Evolutionary conservation across 2,888 invertebrate species (phyloP).

Genomic region (Willowsia nigromaculata): DNA sequence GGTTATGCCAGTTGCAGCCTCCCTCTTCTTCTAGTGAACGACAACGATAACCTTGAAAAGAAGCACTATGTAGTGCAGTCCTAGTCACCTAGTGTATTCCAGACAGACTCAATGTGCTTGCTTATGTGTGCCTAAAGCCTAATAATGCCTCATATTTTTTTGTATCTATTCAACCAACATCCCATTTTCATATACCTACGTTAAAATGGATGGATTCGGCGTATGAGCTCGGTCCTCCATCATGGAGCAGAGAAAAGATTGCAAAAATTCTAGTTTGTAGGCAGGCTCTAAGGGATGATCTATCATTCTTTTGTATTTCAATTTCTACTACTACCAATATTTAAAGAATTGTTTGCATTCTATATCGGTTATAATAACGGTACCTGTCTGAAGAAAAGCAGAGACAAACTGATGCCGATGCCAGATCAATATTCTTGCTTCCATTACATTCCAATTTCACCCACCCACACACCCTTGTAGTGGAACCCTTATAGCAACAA

Average conservation of each 20-base stretch:
- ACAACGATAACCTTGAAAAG: slow-evolving; percentile 66
- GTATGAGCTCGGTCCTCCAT: neutral
- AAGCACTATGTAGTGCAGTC: neutral
- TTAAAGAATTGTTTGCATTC: too few species aligned
- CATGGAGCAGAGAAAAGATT: neutral
- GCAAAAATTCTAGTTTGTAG: neutral
- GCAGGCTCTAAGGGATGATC: too few species aligned
- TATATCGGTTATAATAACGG: too few species aligned
- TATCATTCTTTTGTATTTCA: too few species aligned
- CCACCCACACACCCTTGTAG: too few species aligned
- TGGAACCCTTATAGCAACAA: too few species aligned
- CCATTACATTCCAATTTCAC: too few species aligned
- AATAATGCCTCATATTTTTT: neutral
- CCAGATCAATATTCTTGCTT: too few species aligned
- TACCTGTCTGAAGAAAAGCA: too few species aligned
- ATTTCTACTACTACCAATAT: too few species aligned
- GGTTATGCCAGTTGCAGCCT: slow-evolving; percentile 31
- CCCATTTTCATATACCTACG: neutral
- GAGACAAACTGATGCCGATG: too few species aligned
- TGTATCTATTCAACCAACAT: neutral
- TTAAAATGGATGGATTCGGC: neutral
- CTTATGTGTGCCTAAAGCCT: neutral
- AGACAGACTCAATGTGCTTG: neutral
- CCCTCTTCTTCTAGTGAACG: slow-evolving; percentile 50
- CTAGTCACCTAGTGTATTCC: neutral